These are phyloP conservation scores for Syritta pipiens DNA, from an alignment of 2,888 invertebrate genomes.

Conservation along the genomic window DNA sequence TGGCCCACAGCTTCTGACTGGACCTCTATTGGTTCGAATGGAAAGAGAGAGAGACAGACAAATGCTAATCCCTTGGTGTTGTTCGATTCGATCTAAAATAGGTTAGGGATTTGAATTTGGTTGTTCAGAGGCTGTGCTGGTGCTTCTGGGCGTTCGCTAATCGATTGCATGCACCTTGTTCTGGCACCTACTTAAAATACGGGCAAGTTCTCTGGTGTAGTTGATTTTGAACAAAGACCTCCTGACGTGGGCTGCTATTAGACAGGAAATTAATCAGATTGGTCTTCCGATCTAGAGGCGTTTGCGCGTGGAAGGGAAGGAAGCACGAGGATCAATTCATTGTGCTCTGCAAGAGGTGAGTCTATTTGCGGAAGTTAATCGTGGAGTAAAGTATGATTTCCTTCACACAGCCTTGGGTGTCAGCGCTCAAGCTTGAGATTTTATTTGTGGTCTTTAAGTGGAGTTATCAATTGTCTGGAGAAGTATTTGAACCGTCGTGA, in stretches of 20 bases:
- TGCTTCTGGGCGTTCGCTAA: conserved; percentile 66
- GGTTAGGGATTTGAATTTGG: conserved; percentile 37
- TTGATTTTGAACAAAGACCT: conserved; percentile 38
- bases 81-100: conserved; percentile 45
- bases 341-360: no score
- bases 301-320: conserved; percentile 12
- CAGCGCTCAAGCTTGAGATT: not conserved
- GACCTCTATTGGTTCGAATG: no score
- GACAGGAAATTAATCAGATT: conserved; percentile 69
- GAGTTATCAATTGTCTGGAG: not conserved
- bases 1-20: conserved; percentile 37
- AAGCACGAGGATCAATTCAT: no score
- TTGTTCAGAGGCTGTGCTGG: conserved; percentile 6
- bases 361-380: conserved; percentile 55
- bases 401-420: not conserved
- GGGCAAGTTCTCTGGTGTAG: conserved; percentile 16
- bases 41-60: no score
- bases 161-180: conserved; percentile 69
- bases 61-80: conserved; percentile 56
- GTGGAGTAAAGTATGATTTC: conserved; percentile 38
- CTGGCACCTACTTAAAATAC: conserved; percentile 65
- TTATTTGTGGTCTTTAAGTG: not conserved
- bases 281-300: conserved; percentile 66
- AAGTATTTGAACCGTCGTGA: no score
- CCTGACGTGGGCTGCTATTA: conserved; percentile 41